phyloP scores from a whole-genome alignment of 1,140 invertebrate genomes.

The Heliconius himera region DNA sequence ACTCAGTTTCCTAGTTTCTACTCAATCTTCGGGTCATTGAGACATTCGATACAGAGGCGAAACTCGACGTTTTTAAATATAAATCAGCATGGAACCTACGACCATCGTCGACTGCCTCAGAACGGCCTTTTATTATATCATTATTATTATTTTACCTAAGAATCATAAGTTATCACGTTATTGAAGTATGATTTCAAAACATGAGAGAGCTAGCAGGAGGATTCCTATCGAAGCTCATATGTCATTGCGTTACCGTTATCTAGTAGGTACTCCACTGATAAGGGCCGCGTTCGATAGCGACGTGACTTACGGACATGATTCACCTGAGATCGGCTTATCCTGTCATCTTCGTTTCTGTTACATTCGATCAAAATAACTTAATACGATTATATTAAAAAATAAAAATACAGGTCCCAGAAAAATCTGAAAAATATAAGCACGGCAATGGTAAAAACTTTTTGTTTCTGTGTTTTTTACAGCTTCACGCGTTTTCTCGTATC shows the following conservation, averaged over 20 bases:
- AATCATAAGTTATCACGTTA: neutral
- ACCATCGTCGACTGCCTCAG: too few relatives aligned
- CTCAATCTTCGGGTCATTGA: too few relatives aligned
- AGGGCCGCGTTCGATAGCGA: slow-evolving; percentile 13
- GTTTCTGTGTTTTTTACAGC: too few relatives aligned
- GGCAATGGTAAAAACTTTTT: too few relatives aligned
- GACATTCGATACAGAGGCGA: too few relatives aligned
- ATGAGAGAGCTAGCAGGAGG: neutral
- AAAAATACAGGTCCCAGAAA: neutral
- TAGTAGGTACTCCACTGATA: neutral
- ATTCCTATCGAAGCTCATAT: neutral
- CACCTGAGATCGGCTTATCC: slow-evolving; percentile 30
- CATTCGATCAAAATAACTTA: neutral
- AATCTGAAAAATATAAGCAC: neutral
- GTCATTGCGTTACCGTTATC: slow-evolving; percentile 3
- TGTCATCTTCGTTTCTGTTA: slow-evolving; percentile 28
- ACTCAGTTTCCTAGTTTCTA: too few relatives aligned
- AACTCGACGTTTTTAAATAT: too few relatives aligned
- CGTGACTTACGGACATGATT: slow-evolving; percentile 19
- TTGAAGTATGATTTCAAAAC: neutral
- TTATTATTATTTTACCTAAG: too few relatives aligned
- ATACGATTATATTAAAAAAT: neutral
- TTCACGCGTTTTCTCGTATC: too few relatives aligned
- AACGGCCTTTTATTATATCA: too few relatives aligned
- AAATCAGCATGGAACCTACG: too few relatives aligned